These are phyloP conservation scores for Dermatemys mawii DNA, from an alignment of 2,113 vertebrate species.

Conservation along the genomic window DNA sequence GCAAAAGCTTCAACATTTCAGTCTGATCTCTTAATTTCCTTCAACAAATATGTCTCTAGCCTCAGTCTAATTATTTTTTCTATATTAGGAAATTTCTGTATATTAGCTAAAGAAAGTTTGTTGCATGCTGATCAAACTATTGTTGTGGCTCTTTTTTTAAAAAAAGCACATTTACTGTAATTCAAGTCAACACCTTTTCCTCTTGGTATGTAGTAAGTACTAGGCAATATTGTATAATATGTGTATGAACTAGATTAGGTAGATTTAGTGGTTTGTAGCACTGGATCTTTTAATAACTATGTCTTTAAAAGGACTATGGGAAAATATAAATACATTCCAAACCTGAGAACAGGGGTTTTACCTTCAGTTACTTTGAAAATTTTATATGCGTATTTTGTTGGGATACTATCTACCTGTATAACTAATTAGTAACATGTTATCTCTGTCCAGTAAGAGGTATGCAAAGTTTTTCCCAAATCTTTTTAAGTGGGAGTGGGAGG, in stretches of 20 bases:
- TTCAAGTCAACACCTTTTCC: slow-evolving; percentile 68
- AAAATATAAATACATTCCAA: slow-evolving; percentile 54
- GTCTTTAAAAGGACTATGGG: slow-evolving; percentile 57
- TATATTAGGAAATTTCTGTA: slow-evolving; percentile 60
- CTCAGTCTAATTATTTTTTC: slow-evolving; percentile 71
- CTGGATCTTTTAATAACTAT: slow-evolving; percentile 70
- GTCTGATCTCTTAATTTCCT: slow-evolving; percentile 54
- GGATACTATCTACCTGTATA: slow-evolving; percentile 31
- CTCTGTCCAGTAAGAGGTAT: not conserved
- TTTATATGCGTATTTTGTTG: slow-evolving; percentile 19
- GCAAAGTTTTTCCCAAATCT: slow-evolving; percentile 24
- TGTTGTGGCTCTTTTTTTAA: slow-evolving; percentile 62
- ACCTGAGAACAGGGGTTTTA: slow-evolving; percentile 50
- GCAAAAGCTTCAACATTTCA: slow-evolving; percentile 58
- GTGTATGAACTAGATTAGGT: slow-evolving; percentile 77
- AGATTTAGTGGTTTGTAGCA: slow-evolving; percentile 78
- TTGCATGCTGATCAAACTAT: slow-evolving; percentile 76
- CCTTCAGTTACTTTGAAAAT: not conserved
- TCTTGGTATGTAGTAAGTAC: slow-evolving; percentile 73
- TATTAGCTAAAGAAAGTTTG: slow-evolving; percentile 67
- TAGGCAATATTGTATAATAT: slow-evolving; percentile 75
- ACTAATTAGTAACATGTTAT: slow-evolving; percentile 22
- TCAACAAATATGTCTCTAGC: slow-evolving; percentile 52
- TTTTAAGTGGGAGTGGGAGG: not conserved
- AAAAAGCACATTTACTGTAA: slow-evolving; percentile 78